Evolutionary conservation across 1,140 invertebrate genomes (phyloP).

Genomic region (Aphelenchoides besseyi): DNA sequence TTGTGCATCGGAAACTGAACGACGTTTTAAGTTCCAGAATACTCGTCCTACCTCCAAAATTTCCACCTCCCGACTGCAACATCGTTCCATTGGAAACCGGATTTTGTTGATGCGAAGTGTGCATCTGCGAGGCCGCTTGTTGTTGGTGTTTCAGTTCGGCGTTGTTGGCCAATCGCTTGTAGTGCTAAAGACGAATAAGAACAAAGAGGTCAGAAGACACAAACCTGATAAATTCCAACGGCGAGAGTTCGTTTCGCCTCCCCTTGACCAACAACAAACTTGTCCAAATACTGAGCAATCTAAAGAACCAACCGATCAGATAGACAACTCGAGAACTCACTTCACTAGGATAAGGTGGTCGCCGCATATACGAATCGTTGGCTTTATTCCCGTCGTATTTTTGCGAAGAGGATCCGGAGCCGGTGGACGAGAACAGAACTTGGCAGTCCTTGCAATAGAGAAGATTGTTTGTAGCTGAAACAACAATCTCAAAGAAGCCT

Average conservation of each 20-base stretch:
- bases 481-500: conserved; percentile 17
- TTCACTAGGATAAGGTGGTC: conserved; percentile 30
- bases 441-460: conserved; percentile 39
- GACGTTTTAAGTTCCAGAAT: too few relatives aligned
- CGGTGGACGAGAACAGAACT: conserved; percentile 27
- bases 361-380: background rate
- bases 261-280: conserved; percentile 96
- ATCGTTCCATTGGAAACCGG: background rate
- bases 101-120: background rate
- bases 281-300: conserved; percentile 91
- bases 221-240: conserved; percentile 87
- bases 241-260: conserved; percentile 96
- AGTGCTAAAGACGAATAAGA: conserved; percentile 73
- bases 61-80: background rate
- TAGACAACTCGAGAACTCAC: conserved; percentile 20
- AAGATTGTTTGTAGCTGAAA: conserved; percentile 27
- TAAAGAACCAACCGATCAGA: conserved; percentile 57
- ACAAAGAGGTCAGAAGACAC: background rate
- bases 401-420: conserved; percentile 9
- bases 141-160: conserved; percentile 66
- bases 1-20: background rate
- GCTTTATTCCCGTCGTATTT: conserved; percentile 23
- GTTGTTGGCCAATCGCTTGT: conserved; percentile 69
- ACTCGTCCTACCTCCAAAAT: background rate
- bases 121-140: background rate